Evolutionary conservation across 2,113 vertebrate species (phyloP).

Genomic region (Barbus barbus): DNA sequence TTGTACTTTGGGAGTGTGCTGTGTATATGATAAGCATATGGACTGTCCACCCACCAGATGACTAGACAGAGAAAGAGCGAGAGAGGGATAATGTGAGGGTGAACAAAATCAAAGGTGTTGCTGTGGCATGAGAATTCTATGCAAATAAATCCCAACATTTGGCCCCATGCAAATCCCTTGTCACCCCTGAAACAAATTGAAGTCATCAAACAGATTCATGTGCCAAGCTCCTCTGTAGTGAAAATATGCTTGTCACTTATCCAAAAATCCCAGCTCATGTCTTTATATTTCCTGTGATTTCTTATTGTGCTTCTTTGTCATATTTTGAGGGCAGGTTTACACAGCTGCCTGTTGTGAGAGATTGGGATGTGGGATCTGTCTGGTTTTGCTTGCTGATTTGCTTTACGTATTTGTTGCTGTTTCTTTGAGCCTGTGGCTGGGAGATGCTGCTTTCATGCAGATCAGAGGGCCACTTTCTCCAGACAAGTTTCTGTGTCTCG

Average conservation of each 20-base stretch:
- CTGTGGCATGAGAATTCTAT: conserved; percentile 46
- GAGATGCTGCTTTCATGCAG: conserved; percentile 45
- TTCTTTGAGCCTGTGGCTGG: conserved; percentile 44
- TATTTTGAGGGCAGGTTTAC: conserved; percentile 1
- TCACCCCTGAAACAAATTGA: conserved; percentile 55
- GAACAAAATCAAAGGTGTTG: conserved; percentile 41
- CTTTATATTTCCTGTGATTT: conserved; percentile 28
- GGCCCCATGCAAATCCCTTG: conserved; percentile 51
- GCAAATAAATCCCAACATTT: conserved; percentile 50
- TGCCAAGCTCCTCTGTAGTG: conserved; percentile 33
- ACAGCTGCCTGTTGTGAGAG: conserved; percentile 18
- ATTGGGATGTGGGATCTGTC: conserved; percentile 25
- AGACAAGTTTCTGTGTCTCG: conserved; percentile 37
- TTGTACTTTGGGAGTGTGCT: not conserved
- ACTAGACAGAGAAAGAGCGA: conserved; percentile 9
- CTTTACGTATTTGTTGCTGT: conserved; percentile 46
- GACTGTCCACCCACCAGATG: not conserved
- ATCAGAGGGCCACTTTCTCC: conserved; percentile 50
- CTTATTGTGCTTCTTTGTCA: conserved; percentile 1
- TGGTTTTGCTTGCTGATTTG: conserved; percentile 48
- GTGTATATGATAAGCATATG: not conserved
- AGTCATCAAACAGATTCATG: conserved; percentile 35
- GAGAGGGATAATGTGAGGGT: not conserved
- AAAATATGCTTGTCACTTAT: conserved; percentile 18
- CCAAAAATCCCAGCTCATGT: conserved; percentile 1